These are phyloP conservation scores for Alectura lathami DNA, from an alignment of 2,113 vertebrate species.

Conservation along the genomic window DNA sequence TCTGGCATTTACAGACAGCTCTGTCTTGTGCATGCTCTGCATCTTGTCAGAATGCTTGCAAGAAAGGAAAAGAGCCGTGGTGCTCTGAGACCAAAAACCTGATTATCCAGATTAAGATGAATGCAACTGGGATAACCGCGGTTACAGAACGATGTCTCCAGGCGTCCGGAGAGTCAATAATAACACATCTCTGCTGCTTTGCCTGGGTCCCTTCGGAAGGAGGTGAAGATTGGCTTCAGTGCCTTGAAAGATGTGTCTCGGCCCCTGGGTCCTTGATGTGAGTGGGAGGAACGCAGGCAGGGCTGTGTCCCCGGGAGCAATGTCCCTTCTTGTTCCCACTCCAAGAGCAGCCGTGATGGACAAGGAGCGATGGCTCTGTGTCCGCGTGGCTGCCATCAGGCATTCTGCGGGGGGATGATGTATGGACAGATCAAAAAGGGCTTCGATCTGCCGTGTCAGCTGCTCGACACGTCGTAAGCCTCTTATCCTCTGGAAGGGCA, in stretches of 20 bases:
- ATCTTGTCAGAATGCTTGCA: neutral
- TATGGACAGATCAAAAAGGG: neutral
- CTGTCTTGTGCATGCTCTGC: neutral
- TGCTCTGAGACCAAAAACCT: neutral
- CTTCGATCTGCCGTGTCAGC: neutral
- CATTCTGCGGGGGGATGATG: neutral
- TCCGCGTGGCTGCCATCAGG: neutral
- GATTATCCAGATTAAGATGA: neutral
- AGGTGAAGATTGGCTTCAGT: neutral
- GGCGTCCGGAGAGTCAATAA: neutral
- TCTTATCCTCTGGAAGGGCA: neutral
- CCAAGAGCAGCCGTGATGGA: neutral
- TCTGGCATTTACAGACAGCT: neutral
- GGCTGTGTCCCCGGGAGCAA: accelerated
- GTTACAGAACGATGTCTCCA: neutral
- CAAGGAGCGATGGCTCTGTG: accelerated
- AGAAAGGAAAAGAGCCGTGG: neutral
- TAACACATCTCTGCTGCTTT: accelerated
- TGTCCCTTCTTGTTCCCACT: accelerated
- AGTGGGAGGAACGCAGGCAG: neutral
- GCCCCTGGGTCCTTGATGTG: neutral
- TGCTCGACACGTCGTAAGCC: accelerated
- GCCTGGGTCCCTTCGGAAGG: neutral
- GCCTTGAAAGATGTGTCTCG: neutral
- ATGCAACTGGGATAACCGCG: neutral